phyloP scores from a whole-genome alignment of 1,140 invertebrate genomes.

The Araneus ventricosus region DNA sequence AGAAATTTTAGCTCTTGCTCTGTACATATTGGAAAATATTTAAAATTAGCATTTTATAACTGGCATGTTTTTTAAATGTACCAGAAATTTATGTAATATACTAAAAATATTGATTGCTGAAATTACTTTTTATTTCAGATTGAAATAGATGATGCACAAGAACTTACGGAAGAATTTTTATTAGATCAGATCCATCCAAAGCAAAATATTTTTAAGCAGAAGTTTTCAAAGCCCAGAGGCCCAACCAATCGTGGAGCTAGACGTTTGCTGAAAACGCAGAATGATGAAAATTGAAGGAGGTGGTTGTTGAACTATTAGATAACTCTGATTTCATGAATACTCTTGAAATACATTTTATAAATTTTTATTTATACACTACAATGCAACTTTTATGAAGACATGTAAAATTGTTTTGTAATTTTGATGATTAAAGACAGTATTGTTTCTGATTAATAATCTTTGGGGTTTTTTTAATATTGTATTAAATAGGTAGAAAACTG shows the following conservation, averaged over 20 bases:
- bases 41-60: too few species aligned
- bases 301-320: slow-evolving; percentile 33
- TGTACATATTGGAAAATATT: too few species aligned
- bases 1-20: too few species aligned
- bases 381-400: slow-evolving; percentile 54
- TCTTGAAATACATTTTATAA: slow-evolving; percentile 64
- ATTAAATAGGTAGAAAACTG: too few species aligned
- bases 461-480: neutral
- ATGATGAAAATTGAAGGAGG: slow-evolving; percentile 44
- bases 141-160: slow-evolving; percentile 93
- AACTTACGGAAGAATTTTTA: slow-evolving; percentile 93
- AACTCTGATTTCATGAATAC: slow-evolving; percentile 43
- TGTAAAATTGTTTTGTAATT: slow-evolving; percentile 51
- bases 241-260: slow-evolving; percentile 94
- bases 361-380: slow-evolving; percentile 61
- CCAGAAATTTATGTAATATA: neutral
- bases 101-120: neutral
- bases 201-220: slow-evolving; percentile 91
- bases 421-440: slow-evolving; percentile 1
- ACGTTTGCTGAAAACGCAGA: slow-evolving; percentile 88
- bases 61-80: neutral
- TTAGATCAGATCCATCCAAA: slow-evolving; percentile 97
- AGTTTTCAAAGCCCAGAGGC: slow-evolving; percentile 97
- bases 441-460: neutral
- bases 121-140: slow-evolving; percentile 84